phyloP scores from a whole-genome alignment of 2,797 vertebrate species.

The Manis javanica region DNA sequence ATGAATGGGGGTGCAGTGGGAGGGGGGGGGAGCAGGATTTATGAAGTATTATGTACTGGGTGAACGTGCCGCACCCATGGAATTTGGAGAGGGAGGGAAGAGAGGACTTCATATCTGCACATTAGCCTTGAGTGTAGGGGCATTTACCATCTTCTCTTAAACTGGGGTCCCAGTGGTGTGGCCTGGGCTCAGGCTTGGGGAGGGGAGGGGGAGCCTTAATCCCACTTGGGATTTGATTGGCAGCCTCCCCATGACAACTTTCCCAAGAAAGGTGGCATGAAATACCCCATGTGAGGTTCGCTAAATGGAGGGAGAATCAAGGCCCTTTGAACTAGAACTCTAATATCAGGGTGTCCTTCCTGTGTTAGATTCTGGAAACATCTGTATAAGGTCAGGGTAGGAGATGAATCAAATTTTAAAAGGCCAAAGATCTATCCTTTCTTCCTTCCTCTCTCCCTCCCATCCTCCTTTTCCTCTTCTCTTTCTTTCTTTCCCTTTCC shows the following conservation, averaged over 20 bases:
- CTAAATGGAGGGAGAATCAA: neutral
- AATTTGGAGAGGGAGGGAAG: neutral
- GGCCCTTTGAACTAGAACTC: neutral
- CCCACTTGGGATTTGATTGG: neutral
- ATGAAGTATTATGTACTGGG: accelerated
- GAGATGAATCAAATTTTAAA: neutral
- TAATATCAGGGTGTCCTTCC: neutral
- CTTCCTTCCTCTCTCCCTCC: accelerated
- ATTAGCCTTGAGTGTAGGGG: neutral
- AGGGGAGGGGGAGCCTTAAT: too few species aligned
- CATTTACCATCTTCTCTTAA: neutral
- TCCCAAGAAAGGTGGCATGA: neutral
- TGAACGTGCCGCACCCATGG: neutral
- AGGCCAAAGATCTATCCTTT: neutral
- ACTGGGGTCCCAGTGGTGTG: neutral
- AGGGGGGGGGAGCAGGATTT: neutral
- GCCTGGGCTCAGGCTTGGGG: neutral
- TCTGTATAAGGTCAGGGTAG: neutral
- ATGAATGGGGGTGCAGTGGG: neutral
- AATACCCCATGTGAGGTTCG: neutral
- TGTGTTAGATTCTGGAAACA: neutral
- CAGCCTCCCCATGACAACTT: neutral
- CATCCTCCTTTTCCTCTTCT: neutral
- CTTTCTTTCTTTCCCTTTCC: neutral
- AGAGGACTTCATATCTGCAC: neutral